phyloP scores from a whole-genome alignment of 2,113 vertebrate genomes.

The Grus americana region DNA sequence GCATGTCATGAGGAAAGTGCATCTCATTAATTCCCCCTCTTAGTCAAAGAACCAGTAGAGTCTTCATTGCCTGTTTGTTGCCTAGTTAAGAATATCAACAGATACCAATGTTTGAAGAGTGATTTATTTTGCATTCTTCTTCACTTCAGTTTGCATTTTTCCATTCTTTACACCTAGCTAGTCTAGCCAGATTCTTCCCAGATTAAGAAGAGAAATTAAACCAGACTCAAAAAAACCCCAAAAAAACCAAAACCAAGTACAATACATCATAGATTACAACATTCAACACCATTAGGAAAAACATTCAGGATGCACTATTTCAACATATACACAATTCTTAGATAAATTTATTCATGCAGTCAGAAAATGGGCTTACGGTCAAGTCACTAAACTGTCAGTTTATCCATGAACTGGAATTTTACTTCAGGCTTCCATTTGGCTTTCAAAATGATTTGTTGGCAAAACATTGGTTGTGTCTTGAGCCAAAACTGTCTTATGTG shows the following conservation, averaged over 20 bases:
- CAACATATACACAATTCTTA: background rate
- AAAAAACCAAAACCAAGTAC: background rate
- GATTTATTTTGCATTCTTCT: background rate
- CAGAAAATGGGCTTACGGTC: background rate
- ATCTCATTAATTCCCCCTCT: background rate
- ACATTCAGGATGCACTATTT: background rate
- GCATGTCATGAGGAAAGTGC: background rate
- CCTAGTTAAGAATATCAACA: background rate
- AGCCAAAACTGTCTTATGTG: conserved; percentile 27
- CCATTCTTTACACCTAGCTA: background rate
- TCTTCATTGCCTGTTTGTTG: background rate
- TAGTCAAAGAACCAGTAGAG: background rate
- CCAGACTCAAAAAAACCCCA: background rate
- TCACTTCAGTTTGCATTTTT: background rate
- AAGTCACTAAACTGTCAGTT: background rate
- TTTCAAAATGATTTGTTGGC: conserved; percentile 42
- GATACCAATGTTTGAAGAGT: background rate
- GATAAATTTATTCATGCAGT: background rate
- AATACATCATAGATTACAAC: background rate
- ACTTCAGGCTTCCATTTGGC: conserved; percentile 1
- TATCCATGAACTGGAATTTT: conserved; percentile 29
- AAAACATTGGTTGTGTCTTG: background rate
- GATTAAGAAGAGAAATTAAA: background rate
- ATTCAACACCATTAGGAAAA: background rate
- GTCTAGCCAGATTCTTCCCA: background rate